These are phyloP conservation scores for Spisula subtruncata DNA, from an alignment of 2,888 invertebrate genomes.

Conservation along the genomic window DNA sequence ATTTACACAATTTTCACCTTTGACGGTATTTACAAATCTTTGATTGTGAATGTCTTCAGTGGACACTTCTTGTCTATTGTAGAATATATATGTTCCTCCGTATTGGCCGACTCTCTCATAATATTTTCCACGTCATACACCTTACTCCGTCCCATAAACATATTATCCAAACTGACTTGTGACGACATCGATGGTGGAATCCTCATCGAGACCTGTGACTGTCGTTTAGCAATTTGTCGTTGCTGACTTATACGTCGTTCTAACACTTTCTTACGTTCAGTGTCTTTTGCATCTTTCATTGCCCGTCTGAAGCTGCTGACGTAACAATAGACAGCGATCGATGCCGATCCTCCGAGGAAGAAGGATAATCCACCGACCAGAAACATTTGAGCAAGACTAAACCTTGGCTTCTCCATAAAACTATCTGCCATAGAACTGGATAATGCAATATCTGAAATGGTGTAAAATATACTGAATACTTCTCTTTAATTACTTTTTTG, in stretches of 20 bases:
- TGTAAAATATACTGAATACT: not conserved
- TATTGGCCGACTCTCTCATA: constrained; percentile 51
- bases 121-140: constrained; percentile 64
- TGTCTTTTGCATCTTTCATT: constrained; percentile 63
- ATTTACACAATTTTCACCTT: not conserved
- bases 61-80: constrained; percentile 65
- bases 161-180: constrained; percentile 62
- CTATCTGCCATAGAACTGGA: constrained; percentile 52
- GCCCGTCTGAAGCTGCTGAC: constrained; percentile 68
- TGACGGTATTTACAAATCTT: constrained; percentile 66
- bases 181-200: constrained; percentile 57
- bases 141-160: constrained; percentile 41
- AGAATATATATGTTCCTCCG: constrained; percentile 54
- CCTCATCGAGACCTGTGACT: constrained; percentile 49
- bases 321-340: constrained; percentile 76
- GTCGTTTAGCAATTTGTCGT: constrained; percentile 24
- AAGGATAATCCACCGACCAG: constrained; percentile 76
- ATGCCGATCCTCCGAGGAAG: constrained; percentile 74
- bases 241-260: constrained; percentile 60
- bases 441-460: constrained; percentile 60
- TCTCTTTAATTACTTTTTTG: too few relatives aligned
- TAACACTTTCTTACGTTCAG: constrained; percentile 53
- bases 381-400: constrained; percentile 73
- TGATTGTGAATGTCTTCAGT: constrained; percentile 64
- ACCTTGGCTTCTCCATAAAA: constrained; percentile 58